Evolutionary conservation across 2,797 vertebrate genomes (phyloP).

Genomic region (Semotilus atromaculatus): DNA sequence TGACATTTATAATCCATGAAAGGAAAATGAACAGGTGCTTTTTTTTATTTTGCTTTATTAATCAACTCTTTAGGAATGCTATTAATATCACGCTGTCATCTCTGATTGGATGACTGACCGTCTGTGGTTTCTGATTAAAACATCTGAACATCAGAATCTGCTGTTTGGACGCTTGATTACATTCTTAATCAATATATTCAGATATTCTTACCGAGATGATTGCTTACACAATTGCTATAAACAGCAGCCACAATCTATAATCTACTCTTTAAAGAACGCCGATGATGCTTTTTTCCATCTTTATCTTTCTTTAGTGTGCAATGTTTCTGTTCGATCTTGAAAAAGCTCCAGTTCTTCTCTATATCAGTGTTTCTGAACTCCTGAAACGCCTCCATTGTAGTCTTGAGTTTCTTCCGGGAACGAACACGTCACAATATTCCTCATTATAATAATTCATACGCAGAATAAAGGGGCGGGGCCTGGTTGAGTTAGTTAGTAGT

Average conservation of each 20-base stretch:
- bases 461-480: not conserved
- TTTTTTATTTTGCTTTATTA: not conserved
- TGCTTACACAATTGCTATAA: not conserved
- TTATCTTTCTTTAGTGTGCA: not conserved
- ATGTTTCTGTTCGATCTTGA: not conserved
- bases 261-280: not conserved
- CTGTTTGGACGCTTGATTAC: not conserved
- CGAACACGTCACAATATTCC: not conserved
- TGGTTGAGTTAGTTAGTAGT: not conserved
- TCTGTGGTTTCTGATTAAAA: not conserved
- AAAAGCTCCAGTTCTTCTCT: not conserved
- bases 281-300: not conserved
- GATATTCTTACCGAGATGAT: not conserved
- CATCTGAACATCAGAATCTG: not conserved
- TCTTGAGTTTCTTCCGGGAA: not conserved
- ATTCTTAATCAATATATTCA: not conserved
- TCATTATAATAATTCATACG: not conserved
- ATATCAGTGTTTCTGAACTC: not conserved
- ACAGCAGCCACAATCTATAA: not conserved
- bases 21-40: not conserved
- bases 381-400: not conserved
- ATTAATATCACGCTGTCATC: not conserved
- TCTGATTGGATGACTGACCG: not conserved
- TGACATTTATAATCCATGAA: not conserved
- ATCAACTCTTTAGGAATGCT: not conserved